These are phyloP conservation scores for Falcaria lacertinaria DNA, from an alignment of 2,888 invertebrate genomes.

Conservation along the genomic window DNA sequence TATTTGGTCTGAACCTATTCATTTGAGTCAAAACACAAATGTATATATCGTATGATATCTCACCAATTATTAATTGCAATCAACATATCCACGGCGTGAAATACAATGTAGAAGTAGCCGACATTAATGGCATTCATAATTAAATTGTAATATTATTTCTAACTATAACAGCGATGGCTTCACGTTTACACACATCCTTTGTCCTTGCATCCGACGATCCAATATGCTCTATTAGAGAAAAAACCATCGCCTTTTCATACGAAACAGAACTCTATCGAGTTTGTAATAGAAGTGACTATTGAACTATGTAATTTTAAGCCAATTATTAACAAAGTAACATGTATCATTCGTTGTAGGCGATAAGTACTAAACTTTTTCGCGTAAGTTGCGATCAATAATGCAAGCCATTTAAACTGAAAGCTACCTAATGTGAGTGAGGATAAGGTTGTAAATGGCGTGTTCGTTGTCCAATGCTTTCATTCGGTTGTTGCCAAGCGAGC, in stretches of 20 bases:
- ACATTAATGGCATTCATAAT: background rate
- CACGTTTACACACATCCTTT: background rate
- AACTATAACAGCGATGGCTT: background rate
- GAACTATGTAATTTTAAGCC: constrained; percentile 31
- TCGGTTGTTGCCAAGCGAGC: constrained; percentile 73
- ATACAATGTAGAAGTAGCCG: too few species aligned
- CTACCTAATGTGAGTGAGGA: accelerated
- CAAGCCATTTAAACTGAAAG: constrained; percentile 12
- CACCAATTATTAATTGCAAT: too few species aligned
- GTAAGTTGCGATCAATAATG: constrained; percentile 72
- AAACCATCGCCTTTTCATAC: constrained; percentile 5
- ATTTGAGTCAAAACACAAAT: too few species aligned
- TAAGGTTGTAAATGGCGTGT: constrained; percentile 29
- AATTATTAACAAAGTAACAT: constrained; percentile 59
- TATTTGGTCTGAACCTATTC: too few species aligned
- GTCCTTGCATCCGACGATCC: constrained; percentile 4
- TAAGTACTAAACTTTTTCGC: constrained; percentile 74
- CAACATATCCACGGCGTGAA: too few species aligned
- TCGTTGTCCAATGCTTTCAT: constrained; percentile 43
- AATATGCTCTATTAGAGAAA: constrained; percentile 1
- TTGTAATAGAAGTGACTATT: constrained; percentile 12
- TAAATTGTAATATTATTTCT: background rate
- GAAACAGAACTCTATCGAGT: constrained; percentile 4
- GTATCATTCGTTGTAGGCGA: constrained; percentile 56
- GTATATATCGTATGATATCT: too few species aligned